Evolutionary conservation across 2,113 vertebrate genomes (phyloP).

Genomic region (Triplophysa siluroides): DNA sequence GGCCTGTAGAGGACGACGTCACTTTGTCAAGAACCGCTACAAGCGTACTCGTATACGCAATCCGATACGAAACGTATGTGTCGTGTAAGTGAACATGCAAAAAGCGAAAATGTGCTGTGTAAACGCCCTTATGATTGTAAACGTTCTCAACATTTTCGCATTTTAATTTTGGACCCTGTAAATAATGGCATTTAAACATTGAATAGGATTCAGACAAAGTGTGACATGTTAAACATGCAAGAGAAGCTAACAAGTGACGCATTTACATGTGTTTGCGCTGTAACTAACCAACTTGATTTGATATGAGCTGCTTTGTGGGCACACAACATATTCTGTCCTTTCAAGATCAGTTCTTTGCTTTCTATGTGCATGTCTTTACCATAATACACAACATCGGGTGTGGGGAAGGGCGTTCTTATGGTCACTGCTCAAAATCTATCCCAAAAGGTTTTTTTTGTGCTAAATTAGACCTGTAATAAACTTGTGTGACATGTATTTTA

Average conservation of each 20-base stretch:
- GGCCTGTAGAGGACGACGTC: no score
- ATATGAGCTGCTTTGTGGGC: conserved; percentile 40
- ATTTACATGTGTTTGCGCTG: conserved; percentile 19
- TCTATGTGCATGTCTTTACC: conserved; percentile 52
- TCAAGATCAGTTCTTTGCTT: conserved; percentile 52
- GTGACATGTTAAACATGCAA: not conserved
- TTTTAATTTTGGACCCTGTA: no score
- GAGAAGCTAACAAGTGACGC: conserved; percentile 21
- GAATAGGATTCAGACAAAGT: not conserved
- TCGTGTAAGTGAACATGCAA: no score
- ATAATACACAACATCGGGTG: conserved; percentile 38
- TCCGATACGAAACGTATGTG: no score
- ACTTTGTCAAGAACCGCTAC: no score
- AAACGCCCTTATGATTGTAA: no score
- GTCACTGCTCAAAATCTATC: conserved; percentile 2
- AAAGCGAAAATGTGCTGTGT: no score
- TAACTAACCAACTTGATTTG: conserved; percentile 35
- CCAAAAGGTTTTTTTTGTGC: not conserved
- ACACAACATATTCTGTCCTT: conserved; percentile 37
- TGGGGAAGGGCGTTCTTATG: conserved; percentile 19
- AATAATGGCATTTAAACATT: not conserved
- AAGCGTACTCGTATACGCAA: no score
- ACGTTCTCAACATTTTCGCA: no score
- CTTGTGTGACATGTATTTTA: not conserved
- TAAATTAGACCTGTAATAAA: not conserved